Conservation (phyloP, 2,888 invertebrate genomes). For the Trichopria drosophilae region DNA sequence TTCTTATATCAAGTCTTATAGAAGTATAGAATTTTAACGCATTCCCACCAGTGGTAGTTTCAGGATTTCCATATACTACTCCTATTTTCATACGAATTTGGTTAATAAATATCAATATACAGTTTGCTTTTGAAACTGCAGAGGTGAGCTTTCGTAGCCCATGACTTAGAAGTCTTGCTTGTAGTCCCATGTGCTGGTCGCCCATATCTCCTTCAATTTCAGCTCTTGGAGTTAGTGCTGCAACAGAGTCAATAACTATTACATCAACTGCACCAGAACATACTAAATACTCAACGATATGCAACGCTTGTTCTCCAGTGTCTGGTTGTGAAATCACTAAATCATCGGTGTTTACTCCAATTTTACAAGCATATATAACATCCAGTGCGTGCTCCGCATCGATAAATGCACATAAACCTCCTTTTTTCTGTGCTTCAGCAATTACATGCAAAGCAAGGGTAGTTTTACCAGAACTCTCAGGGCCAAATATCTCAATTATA, state of each 20-base stretch:
- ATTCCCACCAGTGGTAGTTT: constrained; percentile 23
- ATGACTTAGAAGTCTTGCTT: constrained; percentile 17
- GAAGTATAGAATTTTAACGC: constrained; percentile 23
- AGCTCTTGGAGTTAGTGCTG: constrained; percentile 14
- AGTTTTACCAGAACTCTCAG: constrained; percentile 21
- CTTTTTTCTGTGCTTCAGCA: constrained; percentile 24
- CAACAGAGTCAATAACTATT: constrained; percentile 18
- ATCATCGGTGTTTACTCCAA: constrained; percentile 16
- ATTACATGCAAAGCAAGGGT: constrained; percentile 18
- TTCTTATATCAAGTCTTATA: constrained; percentile 21
- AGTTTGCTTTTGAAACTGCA: constrained; percentile 14
- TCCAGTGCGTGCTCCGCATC: constrained; percentile 24
- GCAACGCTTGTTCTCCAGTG: constrained; percentile 19
- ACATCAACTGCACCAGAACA: constrained; percentile 17
- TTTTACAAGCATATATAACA: constrained; percentile 12
- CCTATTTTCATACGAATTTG: constrained; percentile 25
- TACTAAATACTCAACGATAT: constrained; percentile 13
- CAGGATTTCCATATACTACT: constrained; percentile 19
- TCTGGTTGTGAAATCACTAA: constrained; percentile 17
- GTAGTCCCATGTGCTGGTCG: constrained; percentile 15
- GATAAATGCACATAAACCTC: constrained; percentile 22
- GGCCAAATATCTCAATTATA: constrained; percentile 21
- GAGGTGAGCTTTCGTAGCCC: constrained; percentile 17
- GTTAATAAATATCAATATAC: constrained; percentile 17
- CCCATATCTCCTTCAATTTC: constrained; percentile 23